Percentiles rank a stretch among this genome's conserved stretches.
Evolutionary conservation across 2,888 invertebrate genomes (phyloP).

Genomic region (Linnaemya tessellans): DNA sequence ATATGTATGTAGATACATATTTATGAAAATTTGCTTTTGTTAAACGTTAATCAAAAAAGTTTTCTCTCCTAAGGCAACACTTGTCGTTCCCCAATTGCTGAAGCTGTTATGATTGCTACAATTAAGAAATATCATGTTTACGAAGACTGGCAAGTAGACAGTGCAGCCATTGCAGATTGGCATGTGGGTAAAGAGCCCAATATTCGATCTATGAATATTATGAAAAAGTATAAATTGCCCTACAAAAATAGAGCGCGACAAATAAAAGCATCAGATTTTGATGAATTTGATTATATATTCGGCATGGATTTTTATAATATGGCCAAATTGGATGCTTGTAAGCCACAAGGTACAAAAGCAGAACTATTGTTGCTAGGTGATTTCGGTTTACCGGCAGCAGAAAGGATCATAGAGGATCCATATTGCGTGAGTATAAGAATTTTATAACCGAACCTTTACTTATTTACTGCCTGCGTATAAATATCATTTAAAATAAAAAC

Average conservation of each 20-base stretch:
- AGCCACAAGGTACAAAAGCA: conserved; percentile 87
- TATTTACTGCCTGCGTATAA: too few species aligned
- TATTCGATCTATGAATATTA: conserved; percentile 87
- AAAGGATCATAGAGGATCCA: conserved; percentile 93
- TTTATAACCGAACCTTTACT: too few species aligned
- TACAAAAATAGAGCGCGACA: conserved; percentile 91
- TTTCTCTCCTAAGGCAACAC: conserved; percentile 89
- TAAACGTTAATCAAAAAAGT: neutral
- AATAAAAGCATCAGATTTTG: conserved; percentile 89
- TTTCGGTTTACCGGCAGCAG: conserved; percentile 91
- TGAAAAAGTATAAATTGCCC: conserved; percentile 89
- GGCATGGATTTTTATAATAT: conserved; percentile 98
- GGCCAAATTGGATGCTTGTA: conserved; percentile 86
- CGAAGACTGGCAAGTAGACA: conserved; percentile 92
- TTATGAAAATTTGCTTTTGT: neutral
- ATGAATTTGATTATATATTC: conserved; percentile 93
- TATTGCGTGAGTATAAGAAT: conserved; percentile 89
- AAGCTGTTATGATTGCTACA: conserved; percentile 92
- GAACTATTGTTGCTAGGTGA: conserved; percentile 92
- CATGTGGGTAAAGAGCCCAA: conserved; percentile 94
- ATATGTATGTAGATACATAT: too few species aligned
- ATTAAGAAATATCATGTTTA: conserved; percentile 87
- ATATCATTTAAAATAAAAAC: too few species aligned
- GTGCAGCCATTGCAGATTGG: conserved; percentile 94
- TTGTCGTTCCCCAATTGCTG: conserved; percentile 97